Conservation (phyloP, 2,888 invertebrate genomes). For the Hemaris fuciformis region DNA sequence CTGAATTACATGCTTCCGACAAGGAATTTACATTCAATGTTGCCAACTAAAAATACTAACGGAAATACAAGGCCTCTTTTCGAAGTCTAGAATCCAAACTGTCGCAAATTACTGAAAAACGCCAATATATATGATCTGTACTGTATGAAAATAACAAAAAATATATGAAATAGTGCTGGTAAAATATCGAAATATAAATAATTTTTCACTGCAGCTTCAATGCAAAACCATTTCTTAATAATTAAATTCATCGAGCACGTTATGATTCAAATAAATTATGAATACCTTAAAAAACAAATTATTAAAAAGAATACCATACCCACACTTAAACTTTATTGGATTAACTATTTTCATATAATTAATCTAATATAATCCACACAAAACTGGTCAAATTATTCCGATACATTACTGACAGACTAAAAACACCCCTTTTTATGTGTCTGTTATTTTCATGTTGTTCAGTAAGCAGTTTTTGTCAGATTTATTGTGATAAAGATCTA, state of each 20-base stretch:
- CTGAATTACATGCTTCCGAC: not conserved
- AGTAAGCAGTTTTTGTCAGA: not conserved
- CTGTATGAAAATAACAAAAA: too few relatives aligned
- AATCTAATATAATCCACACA: not conserved
- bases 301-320: slow-evolving; percentile 3
- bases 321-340: not conserved
- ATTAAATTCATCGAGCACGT: not conserved
- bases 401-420: not conserved
- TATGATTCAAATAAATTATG: not conserved
- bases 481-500: not conserved
- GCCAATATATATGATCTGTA: too few relatives aligned
- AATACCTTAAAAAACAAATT: slow-evolving; percentile 3
- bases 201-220: not conserved
- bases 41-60: too few relatives aligned
- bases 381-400: not conserved
- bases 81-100: too few relatives aligned
- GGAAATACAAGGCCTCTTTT: too few relatives aligned
- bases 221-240: not conserved
- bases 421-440: not conserved
- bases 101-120: too few relatives aligned
- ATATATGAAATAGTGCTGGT: not conserved
- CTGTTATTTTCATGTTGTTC: not conserved
- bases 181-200: not conserved
- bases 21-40: too few relatives aligned
- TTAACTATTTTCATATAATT: not conserved